A percentile compares a stretch with the other conserved stretches of the same genome.
Conservation (phyloP, 2,888 invertebrate species). For the Halictus ligatus region DNA sequence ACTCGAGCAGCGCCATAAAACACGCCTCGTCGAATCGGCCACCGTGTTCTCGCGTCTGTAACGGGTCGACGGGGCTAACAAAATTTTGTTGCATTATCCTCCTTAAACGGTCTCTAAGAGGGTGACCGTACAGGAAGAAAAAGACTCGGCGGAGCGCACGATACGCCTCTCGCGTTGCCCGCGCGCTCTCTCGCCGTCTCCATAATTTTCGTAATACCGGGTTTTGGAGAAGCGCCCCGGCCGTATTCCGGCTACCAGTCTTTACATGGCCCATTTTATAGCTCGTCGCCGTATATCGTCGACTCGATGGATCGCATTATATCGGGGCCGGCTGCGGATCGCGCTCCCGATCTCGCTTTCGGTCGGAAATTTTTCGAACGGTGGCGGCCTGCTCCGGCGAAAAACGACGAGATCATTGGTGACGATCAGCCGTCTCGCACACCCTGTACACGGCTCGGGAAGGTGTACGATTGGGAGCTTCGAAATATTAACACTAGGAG, state of each 20-base stretch:
- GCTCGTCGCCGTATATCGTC: conserved; percentile 67
- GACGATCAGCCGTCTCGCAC: conserved; percentile 16
- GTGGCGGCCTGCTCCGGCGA: background rate
- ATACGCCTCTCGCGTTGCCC: conserved; percentile 68
- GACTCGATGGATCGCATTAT: conserved; percentile 39
- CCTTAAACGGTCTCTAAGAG: conserved; percentile 43
- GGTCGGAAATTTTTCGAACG: background rate
- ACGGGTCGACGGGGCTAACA: background rate
- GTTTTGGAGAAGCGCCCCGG: conserved; percentile 74
- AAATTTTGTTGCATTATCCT: conserved; percentile 10
- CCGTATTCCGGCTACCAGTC: conserved; percentile 79
- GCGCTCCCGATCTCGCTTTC: background rate
- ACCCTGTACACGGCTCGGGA: conserved; percentile 46
- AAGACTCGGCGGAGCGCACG: background rate
- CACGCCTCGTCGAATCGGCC: background rate
- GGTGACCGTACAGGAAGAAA: conserved; percentile 18
- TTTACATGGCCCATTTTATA: conserved; percentile 76
- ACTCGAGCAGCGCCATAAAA: background rate
- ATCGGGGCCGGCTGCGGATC: conserved; percentile 25
- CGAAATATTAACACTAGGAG: too few relatives aligned
- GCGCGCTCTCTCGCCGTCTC: conserved; percentile 69
- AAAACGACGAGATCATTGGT: background rate
- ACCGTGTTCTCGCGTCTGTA: background rate
- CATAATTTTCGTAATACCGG: conserved; percentile 83
- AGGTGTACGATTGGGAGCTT: conserved; percentile 32